phyloP scores from a whole-genome alignment of 30 jellyfish, hydroid and myxozoan genomes.

The Aurelia aurita region DNA sequence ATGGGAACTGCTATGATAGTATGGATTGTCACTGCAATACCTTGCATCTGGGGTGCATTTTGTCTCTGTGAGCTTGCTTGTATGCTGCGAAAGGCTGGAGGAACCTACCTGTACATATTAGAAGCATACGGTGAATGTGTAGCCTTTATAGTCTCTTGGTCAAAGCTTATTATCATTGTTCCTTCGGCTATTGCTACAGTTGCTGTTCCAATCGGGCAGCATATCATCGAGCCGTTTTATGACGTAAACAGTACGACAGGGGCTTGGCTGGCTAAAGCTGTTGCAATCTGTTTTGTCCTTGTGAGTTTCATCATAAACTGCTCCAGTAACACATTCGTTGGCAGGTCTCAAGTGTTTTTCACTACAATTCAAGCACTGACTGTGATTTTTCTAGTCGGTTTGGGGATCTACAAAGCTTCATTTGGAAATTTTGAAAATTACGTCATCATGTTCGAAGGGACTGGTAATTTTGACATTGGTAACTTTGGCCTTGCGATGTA shows the following conservation, averaged over 20 bases:
- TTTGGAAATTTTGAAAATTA: slow-evolving; percentile 18
- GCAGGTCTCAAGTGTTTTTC: slow-evolving; percentile 12
- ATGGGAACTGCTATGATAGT: slow-evolving; percentile 23
- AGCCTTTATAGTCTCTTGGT: slow-evolving; percentile 1
- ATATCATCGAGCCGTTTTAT: slow-evolving; percentile 6
- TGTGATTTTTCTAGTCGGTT: not conserved
- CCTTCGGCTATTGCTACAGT: not conserved
- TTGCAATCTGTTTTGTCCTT: not conserved
- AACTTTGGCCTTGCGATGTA: slow-evolving; percentile 17
- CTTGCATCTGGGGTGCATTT: slow-evolving; percentile 22
- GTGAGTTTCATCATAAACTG: slow-evolving; percentile 1
- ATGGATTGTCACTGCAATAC: slow-evolving; percentile 12
- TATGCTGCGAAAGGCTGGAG: slow-evolving; percentile 19
- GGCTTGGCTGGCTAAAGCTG: slow-evolving; percentile 4
- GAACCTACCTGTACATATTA: not conserved
- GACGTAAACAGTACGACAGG: not conserved
- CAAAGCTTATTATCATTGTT: not conserved
- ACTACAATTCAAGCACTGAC: slow-evolving; percentile 7
- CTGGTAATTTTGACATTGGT: not conserved
- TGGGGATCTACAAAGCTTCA: slow-evolving; percentile 28
- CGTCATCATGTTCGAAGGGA: slow-evolving; percentile 1
- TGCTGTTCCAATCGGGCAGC: slow-evolving; percentile 12
- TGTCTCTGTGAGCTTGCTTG: slow-evolving; percentile 40
- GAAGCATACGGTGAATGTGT: slow-evolving; percentile 16
- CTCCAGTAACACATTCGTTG: slow-evolving; percentile 8